These are phyloP conservation scores for Leucophenga maculata DNA, from an alignment of 2,888 invertebrate species.

Conservation along the genomic window DNA sequence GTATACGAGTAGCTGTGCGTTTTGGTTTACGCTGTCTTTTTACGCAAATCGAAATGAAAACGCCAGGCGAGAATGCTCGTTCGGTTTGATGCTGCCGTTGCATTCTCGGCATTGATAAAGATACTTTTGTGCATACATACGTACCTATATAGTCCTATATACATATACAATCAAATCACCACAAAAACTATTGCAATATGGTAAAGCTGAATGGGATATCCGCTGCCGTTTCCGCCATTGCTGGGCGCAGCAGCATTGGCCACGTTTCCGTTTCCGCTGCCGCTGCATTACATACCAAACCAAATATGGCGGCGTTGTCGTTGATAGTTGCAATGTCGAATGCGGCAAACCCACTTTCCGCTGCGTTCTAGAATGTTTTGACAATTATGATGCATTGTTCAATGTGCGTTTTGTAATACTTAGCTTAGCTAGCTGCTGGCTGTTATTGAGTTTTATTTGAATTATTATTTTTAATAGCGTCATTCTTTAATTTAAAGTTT, in stretches of 20 bases:
- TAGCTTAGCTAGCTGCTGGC: no score
- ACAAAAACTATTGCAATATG: slow-evolving; percentile 26
- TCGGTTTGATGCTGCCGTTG: slow-evolving; percentile 1
- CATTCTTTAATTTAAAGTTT: no score
- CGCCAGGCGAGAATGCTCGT: not conserved
- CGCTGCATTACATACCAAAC: no score
- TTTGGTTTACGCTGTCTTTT: slow-evolving; percentile 1
- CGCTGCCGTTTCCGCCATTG: slow-evolving; percentile 14
- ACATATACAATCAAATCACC: slow-evolving; percentile 18
- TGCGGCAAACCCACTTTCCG: not conserved
- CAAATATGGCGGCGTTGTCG: no score
- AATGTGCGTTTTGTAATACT: no score
- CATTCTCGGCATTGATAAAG: not conserved
- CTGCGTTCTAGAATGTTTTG: not conserved
- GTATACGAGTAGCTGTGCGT: not conserved
- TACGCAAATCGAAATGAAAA: slow-evolving; percentile 23
- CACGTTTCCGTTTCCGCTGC: not conserved
- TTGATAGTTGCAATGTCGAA: no score
- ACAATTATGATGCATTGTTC: no score
- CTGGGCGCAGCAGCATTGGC: not conserved
- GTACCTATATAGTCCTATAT: not conserved
- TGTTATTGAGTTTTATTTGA: no score
- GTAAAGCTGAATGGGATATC: slow-evolving; percentile 22
- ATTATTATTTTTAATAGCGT: no score
- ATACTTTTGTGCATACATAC: not conserved